A percentile compares a stretch with the other conserved stretches of the same genome.
These are phyloP conservation scores for Stenotaenia linearis DNA, from an alignment of 2,888 invertebrate species.

Conservation along the genomic window DNA sequence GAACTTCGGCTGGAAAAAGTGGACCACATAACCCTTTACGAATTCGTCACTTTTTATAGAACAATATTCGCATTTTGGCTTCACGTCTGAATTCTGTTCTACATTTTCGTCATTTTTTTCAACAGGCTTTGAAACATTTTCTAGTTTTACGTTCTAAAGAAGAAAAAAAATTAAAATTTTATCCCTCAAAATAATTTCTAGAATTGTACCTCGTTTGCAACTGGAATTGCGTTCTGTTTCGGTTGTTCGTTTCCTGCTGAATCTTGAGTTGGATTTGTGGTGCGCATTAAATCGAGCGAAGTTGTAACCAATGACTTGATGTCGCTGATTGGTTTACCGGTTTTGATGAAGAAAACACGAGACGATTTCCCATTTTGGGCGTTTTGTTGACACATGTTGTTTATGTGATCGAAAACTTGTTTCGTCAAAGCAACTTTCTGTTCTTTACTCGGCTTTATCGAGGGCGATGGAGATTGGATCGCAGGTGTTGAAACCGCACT, in stretches of 20 bases:
- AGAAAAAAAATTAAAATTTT: too few relatives aligned
- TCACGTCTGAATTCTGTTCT: neutral
- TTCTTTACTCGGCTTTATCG: neutral
- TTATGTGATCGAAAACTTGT: neutral
- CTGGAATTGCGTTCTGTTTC: neutral
- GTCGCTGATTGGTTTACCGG: neutral
- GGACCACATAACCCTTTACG: neutral
- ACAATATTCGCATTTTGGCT: neutral
- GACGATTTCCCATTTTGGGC: neutral
- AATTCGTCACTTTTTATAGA: neutral
- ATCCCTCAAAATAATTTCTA: neutral
- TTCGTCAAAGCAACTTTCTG: neutral
- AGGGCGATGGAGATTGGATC: neutral
- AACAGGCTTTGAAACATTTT: neutral
- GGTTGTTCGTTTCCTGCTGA: neutral
- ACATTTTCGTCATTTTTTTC: neutral
- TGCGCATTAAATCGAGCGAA: neutral
- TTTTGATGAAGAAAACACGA: neutral
- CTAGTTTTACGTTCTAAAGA: neutral
- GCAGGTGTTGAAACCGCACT: neutral
- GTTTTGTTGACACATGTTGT: neutral
- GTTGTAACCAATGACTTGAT: neutral
- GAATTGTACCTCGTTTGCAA: neutral
- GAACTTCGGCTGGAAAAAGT: neutral
- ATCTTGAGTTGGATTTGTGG: neutral